Evolutionary conservation across 2,888 invertebrate species (phyloP).

Genomic region (Dynastes maya): DNA sequence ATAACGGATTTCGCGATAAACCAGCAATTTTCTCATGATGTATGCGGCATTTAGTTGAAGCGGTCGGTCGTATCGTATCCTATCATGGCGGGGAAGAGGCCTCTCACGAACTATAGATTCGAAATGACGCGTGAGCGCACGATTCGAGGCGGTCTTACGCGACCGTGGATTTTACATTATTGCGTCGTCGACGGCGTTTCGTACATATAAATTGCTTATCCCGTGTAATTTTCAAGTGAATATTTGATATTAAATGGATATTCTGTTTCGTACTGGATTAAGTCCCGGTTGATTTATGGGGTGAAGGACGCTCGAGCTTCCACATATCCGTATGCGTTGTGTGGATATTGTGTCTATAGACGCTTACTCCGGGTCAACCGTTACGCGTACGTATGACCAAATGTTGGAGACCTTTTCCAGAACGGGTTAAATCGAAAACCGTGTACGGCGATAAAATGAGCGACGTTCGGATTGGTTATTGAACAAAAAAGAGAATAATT

Average conservation of each 20-base stretch:
- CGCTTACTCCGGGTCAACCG: neutral
- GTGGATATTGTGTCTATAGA: neutral
- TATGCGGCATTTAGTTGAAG: neutral
- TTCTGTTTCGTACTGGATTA: conserved; percentile 23
- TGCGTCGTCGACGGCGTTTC: conserved; percentile 11
- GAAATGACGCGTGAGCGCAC: conserved; percentile 10
- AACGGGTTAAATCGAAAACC: conserved; percentile 16
- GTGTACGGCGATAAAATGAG: conserved; percentile 11
- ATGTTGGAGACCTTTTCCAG: neutral
- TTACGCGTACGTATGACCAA: neutral
- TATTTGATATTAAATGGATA: conserved; percentile 31
- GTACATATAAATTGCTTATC: conserved; percentile 26
- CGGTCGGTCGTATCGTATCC: neutral
- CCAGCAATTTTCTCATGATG: conserved; percentile 20
- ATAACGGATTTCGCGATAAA: conserved; percentile 13
- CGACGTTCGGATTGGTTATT: conserved; percentile 4
- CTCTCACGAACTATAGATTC: conserved; percentile 8
- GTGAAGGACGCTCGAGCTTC: conserved; percentile 12
- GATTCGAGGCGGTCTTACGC: neutral
- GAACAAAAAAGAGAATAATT: conserved; percentile 17
- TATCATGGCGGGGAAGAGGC: neutral
- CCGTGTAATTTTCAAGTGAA: conserved; percentile 29
- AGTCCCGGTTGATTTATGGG: conserved; percentile 13
- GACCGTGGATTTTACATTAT: conserved; percentile 13
- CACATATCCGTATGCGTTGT: neutral